Base-by-base conservation (phyloP, 2,888 invertebrate genomes). In the Phalera bucephala region DNA sequence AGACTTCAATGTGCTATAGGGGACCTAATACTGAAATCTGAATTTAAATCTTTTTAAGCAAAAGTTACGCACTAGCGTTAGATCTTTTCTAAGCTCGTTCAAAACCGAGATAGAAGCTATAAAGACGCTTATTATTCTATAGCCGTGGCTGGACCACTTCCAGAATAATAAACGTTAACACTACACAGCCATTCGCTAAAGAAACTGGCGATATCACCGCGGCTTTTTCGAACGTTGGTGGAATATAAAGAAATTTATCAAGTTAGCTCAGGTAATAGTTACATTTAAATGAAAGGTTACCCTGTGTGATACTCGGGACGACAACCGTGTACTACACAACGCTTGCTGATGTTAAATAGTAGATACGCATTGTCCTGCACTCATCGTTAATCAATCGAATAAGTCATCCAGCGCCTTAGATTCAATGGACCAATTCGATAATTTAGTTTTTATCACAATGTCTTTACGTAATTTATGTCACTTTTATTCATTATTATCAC, bases 111-210 rank as follows among this genome's bases (percentile, higher is more conserved):
- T 72, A 67, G 65, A 51, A 72, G 68, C 64, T 61, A 69, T 64
- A 60, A 53, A 50, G 38, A 42, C 45, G 45, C 39, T 83, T 84
- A 74, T 69, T 80, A 87, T 87, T 86, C 87, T 53, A 64, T 46
- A 51, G 58, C 62, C 80, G 81, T 73, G 61, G 60, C 51, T 48
- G 57, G 60, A 66, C 65, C 72, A 78, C 80, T 73, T 68, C 64
- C 71, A 63, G 87, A 84, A 86, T 86, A 86, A 81, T 80, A 86
- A 83, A 74, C 65, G 68, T 71, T 70, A 76, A 71, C 72, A 75
- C 75, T 70, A 72, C 60, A 77, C 63, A 74, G 71, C 70, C 72
- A 71, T 75, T 77, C 67, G 70, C 72, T 57, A 74, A 80, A 84
- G 81, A 80, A 81, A 80, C 80, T 71, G 71, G 63, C 76, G 73